A percentile compares a stretch with the other conserved stretches of the same genome.
Conservation (phyloP, 2,888 invertebrate genomes). For the Alviniconcha strummeri region DNA sequence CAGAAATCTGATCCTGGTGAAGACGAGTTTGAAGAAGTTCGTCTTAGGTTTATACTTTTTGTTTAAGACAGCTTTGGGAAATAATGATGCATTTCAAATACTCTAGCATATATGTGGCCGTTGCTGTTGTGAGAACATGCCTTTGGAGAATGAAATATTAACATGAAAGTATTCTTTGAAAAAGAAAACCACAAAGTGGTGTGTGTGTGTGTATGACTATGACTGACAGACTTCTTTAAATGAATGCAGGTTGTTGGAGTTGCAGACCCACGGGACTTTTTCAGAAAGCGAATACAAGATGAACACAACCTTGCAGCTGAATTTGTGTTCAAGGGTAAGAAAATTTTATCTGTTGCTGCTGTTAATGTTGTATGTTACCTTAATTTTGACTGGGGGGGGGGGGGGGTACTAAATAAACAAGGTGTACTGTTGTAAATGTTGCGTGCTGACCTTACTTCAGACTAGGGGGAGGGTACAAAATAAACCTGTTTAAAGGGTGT, state of each 20-base stretch:
- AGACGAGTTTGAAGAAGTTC: too few species aligned
- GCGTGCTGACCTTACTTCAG: neutral
- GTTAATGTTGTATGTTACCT: neutral
- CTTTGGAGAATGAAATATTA: too few species aligned
- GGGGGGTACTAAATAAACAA: neutral
- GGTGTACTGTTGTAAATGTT: neutral
- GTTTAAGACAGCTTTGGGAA: neutral
- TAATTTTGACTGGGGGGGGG: too few species aligned
- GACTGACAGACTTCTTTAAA: neutral
- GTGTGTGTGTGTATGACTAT: too few species aligned
- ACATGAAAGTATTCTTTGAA: too few species aligned
- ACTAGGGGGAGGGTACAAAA: too few species aligned
- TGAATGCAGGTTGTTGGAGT: conserved; percentile 62
- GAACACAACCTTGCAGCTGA: conserved; percentile 50
- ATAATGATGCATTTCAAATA: too few species aligned
- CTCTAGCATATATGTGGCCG: neutral
- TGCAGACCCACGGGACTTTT: conserved; percentile 63
- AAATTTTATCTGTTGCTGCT: neutral
- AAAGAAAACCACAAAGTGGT: neutral
- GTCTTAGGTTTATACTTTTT: neutral
- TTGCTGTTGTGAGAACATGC: too few species aligned
- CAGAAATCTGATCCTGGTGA: too few species aligned
- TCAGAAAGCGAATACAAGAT: conserved; percentile 50
- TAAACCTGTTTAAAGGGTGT: too few species aligned
- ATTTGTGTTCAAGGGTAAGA: conserved; percentile 54